phyloP scores from a whole-genome alignment of 2,797 vertebrate species.

The Coracias cyanogaster region DNA sequence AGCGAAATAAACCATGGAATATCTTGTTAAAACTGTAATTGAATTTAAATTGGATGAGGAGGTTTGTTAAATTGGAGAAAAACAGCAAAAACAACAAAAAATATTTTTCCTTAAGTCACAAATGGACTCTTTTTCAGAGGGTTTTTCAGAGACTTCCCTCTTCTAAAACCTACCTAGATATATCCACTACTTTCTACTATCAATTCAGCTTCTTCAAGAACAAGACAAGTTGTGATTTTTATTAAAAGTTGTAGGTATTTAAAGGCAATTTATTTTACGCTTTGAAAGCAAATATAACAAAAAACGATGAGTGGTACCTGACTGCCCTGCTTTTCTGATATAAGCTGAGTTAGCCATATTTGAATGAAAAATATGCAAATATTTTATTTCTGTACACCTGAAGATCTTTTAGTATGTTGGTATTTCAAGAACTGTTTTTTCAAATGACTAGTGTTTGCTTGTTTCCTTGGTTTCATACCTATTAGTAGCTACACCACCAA shows the following conservation, averaged over 20 bases:
- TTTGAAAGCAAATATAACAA: background rate
- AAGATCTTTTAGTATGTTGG: background rate
- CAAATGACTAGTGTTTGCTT: background rate
- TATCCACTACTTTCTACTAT: background rate
- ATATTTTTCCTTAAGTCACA: background rate
- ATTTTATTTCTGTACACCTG: background rate
- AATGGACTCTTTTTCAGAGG: background rate
- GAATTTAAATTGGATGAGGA: background rate
- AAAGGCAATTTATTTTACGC: background rate
- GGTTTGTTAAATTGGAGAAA: slow-evolving; percentile 34
- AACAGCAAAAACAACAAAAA: background rate
- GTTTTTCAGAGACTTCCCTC: background rate
- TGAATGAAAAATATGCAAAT: background rate
- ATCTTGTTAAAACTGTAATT: slow-evolving; percentile 44
- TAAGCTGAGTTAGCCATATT: background rate
- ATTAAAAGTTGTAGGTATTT: background rate
- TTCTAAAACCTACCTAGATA: background rate
- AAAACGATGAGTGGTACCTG: background rate
- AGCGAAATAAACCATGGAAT: slow-evolving; percentile 43
- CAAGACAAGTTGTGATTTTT: background rate
- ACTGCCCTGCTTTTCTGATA: background rate
- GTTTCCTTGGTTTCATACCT: background rate
- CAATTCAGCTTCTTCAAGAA: background rate
- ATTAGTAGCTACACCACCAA: background rate
- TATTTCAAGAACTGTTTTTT: background rate